Percentiles rank a stretch among this genome's conserved stretches.
Evolutionary conservation across 2,113 vertebrate species (phyloP).

Genomic region (Baryphthengus martii): DNA sequence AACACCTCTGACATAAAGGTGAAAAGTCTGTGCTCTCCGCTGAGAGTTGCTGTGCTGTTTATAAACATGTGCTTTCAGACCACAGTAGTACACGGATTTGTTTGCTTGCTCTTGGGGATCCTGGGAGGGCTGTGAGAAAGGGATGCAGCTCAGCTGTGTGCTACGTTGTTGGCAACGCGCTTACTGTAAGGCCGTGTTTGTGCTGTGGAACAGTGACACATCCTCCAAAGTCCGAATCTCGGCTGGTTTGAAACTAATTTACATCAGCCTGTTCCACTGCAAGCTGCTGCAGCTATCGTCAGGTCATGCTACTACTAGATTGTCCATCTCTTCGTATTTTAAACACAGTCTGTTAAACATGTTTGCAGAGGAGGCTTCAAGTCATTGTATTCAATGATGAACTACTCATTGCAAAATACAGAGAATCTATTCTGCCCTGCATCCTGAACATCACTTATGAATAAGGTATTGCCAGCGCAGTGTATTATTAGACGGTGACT

Average conservation of each 20-base stretch:
- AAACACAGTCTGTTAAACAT: background rate
- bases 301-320: background rate
- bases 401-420: background rate
- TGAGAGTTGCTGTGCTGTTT: background rate
- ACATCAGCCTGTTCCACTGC: background rate
- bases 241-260: background rate
- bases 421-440: background rate
- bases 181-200: background rate
- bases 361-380: background rate
- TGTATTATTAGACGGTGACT: background rate
- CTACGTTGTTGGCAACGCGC: background rate
- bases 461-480: background rate
- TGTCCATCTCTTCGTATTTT: background rate
- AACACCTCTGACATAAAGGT: background rate
- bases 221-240: background rate
- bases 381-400: background rate
- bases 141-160: background rate
- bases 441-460: background rate
- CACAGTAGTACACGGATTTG: background rate
- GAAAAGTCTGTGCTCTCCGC: accelerated
- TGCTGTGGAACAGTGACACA: background rate
- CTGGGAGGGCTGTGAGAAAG: background rate
- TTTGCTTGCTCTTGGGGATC: background rate
- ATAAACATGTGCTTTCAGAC: background rate
- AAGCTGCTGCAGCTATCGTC: background rate